A percentile compares a stretch with the other conserved stretches of the same genome.
phyloP scores from a whole-genome alignment of 1,140 invertebrate genomes.

The Probaryconus sp. region DNA sequence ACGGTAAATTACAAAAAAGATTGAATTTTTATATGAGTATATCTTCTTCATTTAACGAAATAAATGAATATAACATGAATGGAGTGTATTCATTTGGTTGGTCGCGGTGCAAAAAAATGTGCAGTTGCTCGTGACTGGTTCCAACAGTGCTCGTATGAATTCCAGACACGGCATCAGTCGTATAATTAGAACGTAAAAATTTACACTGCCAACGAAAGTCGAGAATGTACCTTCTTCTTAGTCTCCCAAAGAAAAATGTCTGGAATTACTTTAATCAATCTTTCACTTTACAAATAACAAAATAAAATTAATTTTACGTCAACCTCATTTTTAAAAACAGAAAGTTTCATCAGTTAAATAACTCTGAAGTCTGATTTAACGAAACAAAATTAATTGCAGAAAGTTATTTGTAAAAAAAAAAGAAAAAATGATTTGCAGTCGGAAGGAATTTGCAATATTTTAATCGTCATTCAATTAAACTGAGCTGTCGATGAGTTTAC shows the following conservation, averaged over 20 bases:
- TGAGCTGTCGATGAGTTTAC: conserved; percentile 4
- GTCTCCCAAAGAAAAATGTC: conserved; percentile 17
- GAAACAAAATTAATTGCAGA: too few relatives aligned
- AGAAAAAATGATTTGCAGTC: not conserved
- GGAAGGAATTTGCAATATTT: conserved; percentile 1
- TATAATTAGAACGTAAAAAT: conserved; percentile 75
- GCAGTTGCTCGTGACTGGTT: conserved; percentile 53
- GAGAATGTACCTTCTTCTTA: conserved; percentile 18
- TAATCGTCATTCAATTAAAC: conserved; percentile 15
- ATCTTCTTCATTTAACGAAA: conserved; percentile 53
- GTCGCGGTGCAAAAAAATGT: conserved; percentile 64
- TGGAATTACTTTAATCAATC: too few relatives aligned
- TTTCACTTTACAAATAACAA: not conserved
- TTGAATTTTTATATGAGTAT: conserved; percentile 30
- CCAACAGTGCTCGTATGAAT: conserved; percentile 70
- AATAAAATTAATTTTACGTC: not conserved
- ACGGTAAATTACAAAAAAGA: conserved; percentile 36
- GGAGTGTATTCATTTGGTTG: conserved; percentile 57
- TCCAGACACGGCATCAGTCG: conserved; percentile 69
- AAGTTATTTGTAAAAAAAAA: too few relatives aligned
- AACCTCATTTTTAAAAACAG: too few relatives aligned
- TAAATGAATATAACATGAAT: conserved; percentile 59
- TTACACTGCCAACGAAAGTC: conserved; percentile 64
- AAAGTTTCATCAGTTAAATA: too few relatives aligned
- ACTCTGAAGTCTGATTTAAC: too few relatives aligned